phyloP scores from a whole-genome alignment of 1,140 invertebrate genomes.

The Pantala flavescens region DNA sequence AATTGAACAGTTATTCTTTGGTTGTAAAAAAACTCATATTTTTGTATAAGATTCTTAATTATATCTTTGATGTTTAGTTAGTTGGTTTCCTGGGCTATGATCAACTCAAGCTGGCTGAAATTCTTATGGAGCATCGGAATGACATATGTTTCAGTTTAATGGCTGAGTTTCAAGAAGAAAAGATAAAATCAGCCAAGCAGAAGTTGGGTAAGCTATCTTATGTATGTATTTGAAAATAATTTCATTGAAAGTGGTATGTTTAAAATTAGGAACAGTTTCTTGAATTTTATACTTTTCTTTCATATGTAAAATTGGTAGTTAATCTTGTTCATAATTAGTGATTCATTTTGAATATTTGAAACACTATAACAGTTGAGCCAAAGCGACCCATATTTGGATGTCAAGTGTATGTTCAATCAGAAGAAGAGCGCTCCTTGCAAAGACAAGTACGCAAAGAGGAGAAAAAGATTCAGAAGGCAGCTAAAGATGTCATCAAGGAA shows the following conservation, averaged over 20 bases:
- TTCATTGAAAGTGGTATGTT: too few species aligned
- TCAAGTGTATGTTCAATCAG: conserved; percentile 73
- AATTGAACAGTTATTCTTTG: too few species aligned
- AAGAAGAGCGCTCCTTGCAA: conserved; percentile 65
- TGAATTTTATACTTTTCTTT: too few species aligned
- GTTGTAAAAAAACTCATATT: too few species aligned
- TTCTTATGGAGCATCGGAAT: conserved; percentile 59
- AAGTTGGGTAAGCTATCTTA: conserved; percentile 21
- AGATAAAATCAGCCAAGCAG: not conserved
- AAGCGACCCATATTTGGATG: conserved; percentile 48
- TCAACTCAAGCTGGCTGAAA: conserved; percentile 72
- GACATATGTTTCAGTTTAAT: conserved; percentile 42
- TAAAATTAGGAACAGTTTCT: too few species aligned
- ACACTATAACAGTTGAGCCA: conserved; percentile 13
- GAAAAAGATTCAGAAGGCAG: conserved; percentile 60
- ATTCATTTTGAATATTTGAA: too few species aligned
- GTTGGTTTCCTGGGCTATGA: conserved; percentile 83
- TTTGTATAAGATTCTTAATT: too few species aligned
- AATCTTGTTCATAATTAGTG: too few species aligned
- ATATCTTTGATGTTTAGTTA: conserved; percentile 38
- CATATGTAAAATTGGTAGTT: too few species aligned
- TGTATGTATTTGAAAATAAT: conserved; percentile 14
- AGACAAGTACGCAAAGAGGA: conserved; percentile 84
- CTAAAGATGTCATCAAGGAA: conserved; percentile 35
- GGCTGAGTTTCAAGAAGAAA: conserved; percentile 28